Evolutionary conservation across 30 jellyfish, hydroid and myxozoan genomes (phyloP).

Genomic region (Aurelia sp.): DNA sequence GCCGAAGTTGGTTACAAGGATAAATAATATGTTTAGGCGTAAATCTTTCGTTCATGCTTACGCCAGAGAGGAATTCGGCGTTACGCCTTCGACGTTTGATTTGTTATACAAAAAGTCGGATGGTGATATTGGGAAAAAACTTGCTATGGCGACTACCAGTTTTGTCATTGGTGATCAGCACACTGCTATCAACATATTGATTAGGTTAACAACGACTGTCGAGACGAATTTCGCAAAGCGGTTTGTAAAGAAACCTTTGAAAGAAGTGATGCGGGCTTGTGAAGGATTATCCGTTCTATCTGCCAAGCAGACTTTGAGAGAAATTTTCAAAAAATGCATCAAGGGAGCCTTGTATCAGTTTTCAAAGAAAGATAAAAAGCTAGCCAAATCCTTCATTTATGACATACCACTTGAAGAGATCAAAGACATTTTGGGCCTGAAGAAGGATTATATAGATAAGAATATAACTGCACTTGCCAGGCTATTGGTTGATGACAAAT

Average conservation of each 20-base stretch:
- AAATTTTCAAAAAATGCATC: slow-evolving; percentile 6
- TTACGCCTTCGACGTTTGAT: background rate
- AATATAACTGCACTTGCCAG: background rate
- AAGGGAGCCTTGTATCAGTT: too few relatives aligned
- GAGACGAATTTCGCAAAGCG: background rate
- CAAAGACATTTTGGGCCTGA: slow-evolving; percentile 12
- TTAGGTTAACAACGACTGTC: too few relatives aligned
- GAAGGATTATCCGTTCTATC: background rate
- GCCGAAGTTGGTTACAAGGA: too few relatives aligned
- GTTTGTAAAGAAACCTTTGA: slow-evolving; percentile 12
- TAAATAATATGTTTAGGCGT: too few relatives aligned
- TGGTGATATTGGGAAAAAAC: slow-evolving; percentile 8
- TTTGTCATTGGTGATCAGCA: too few relatives aligned
- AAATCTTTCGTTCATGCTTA: too few relatives aligned
- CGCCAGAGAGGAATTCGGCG: background rate
- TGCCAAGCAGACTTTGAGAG: background rate
- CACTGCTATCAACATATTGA: too few relatives aligned
- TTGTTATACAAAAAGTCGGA: slow-evolving; percentile 1
- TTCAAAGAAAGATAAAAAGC: background rate
- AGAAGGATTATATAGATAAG: background rate
- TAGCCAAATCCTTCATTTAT: background rate
- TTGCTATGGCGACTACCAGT: too few relatives aligned
- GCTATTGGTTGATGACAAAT: too few relatives aligned
- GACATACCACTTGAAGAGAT: slow-evolving; percentile 15
- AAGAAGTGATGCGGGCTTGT: slow-evolving; percentile 9